phyloP scores from a whole-genome alignment of 2,113 vertebrate species.

The Penelope pileata region DNA sequence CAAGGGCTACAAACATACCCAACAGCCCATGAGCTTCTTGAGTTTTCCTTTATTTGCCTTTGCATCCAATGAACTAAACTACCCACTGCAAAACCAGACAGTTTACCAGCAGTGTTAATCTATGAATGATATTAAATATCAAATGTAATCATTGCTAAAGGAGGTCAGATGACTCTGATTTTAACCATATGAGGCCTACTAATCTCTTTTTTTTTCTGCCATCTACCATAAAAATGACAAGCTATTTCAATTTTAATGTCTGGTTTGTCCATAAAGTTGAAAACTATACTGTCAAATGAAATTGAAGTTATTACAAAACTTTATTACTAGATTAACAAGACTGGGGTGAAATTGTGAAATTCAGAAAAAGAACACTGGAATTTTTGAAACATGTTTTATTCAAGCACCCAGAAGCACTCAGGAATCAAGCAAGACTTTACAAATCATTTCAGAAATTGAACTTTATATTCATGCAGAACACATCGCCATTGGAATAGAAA shows the following conservation, averaged over 20 bases:
- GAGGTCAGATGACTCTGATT: neutral
- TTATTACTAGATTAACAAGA: neutral
- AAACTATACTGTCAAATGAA: neutral
- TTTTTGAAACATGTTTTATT: neutral
- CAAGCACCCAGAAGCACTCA: neutral
- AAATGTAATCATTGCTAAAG: neutral
- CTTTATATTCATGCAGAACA: neutral
- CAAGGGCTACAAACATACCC: neutral
- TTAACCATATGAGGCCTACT: neutral
- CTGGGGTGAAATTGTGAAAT: neutral
- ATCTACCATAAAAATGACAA: neutral
- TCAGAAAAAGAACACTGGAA: neutral
- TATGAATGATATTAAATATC: neutral
- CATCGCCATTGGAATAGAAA: neutral
- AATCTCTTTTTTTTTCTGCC: neutral
- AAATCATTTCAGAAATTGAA: neutral
- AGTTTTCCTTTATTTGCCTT: neutral
- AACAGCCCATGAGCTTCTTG: neutral
- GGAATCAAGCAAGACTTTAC: neutral
- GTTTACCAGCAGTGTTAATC: neutral
- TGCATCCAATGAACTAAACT: neutral
- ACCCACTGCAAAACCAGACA: neutral
- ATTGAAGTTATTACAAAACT: neutral
- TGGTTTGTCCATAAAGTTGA: neutral
- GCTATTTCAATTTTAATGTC: neutral